Evolutionary conservation across 2,888 invertebrate genomes (phyloP).

Genomic region (Tortrix viridana): DNA sequence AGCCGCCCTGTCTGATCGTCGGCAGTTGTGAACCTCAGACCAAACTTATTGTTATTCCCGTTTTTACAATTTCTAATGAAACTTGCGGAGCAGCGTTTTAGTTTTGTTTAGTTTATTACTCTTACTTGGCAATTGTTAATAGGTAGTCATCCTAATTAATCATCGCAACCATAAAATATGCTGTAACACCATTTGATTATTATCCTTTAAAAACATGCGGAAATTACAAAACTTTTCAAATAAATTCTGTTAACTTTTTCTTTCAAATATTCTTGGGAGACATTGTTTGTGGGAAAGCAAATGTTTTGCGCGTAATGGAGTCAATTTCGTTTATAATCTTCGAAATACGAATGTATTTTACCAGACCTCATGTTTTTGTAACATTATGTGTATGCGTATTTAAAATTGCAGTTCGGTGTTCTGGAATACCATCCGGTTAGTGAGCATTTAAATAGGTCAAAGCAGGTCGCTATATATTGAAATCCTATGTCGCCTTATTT

Average conservation of each 20-base stretch:
- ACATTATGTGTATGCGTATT: too few species aligned
- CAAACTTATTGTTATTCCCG: conserved; percentile 60
- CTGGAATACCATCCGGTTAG: too few species aligned
- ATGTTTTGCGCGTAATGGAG: too few species aligned
- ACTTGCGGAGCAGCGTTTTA: conserved; percentile 41
- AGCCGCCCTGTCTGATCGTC: conserved; percentile 52
- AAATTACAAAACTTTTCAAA: conserved; percentile 22
- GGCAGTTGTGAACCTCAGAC: conserved; percentile 72
- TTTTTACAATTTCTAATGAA: conserved; percentile 56
- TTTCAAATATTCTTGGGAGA: conserved; percentile 1
- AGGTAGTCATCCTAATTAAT: not conserved
- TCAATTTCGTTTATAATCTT: too few species aligned
- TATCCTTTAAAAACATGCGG: conserved; percentile 5
- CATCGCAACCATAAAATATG: conserved; percentile 5
- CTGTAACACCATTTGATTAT: not conserved
- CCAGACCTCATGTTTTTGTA: too few species aligned
- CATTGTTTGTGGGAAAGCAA: not conserved
- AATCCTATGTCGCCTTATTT: conserved; percentile 2
- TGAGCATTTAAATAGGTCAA: conserved; percentile 7
- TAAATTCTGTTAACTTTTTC: conserved; percentile 11
- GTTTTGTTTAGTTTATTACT: not conserved
- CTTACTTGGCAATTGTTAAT: too few species aligned
- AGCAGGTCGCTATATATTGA: conserved; percentile 3
- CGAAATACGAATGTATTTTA: too few species aligned
- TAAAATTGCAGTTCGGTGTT: too few species aligned